Conservation (phyloP, 1,140 invertebrate species). For the Ectropis grisescens region DNA sequence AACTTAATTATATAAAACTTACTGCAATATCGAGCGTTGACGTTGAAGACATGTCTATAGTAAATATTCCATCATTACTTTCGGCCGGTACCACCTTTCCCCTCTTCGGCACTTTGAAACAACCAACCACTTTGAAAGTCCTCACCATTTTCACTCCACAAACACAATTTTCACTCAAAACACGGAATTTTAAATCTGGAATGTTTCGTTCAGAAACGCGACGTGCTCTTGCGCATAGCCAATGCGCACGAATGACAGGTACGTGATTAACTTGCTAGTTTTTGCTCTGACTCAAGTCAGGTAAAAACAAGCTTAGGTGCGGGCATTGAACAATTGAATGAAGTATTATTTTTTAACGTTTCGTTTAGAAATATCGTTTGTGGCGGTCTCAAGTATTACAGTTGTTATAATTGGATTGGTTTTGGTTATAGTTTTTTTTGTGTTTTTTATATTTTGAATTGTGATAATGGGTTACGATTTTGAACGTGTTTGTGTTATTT, state of each 20-base stretch:
- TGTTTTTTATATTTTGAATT: too few species aligned
- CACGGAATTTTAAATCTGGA: too few species aligned
- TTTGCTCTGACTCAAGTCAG: neutral
- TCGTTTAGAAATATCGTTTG: too few species aligned
- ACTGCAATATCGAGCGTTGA: constrained; percentile 53
- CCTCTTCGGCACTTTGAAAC: constrained; percentile 46
- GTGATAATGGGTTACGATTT: too few species aligned
- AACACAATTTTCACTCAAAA: constrained; percentile 15
- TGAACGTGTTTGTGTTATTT: too few species aligned
- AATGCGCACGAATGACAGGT: neutral
- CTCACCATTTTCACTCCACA: constrained; percentile 35
- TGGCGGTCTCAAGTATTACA: too few species aligned
- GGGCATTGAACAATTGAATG: too few species aligned
- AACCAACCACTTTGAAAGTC: constrained; percentile 35
- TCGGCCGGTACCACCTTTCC: constrained; percentile 42
- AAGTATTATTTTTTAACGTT: too few species aligned
- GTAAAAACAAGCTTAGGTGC: too few species aligned
- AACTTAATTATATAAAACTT: constrained; percentile 29
- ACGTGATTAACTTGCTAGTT: neutral
- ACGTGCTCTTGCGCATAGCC: constrained; percentile 1
- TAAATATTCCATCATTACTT: constrained; percentile 40
- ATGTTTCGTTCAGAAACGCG: constrained; percentile 1
- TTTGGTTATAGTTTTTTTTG: neutral
- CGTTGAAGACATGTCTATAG: constrained; percentile 53
- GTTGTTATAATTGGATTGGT: too few species aligned